Evolutionary conservation across 30 jellyfish, hydroid and myxozoan species (phyloP).

Genomic region (Pelagia noctiluca): DNA sequence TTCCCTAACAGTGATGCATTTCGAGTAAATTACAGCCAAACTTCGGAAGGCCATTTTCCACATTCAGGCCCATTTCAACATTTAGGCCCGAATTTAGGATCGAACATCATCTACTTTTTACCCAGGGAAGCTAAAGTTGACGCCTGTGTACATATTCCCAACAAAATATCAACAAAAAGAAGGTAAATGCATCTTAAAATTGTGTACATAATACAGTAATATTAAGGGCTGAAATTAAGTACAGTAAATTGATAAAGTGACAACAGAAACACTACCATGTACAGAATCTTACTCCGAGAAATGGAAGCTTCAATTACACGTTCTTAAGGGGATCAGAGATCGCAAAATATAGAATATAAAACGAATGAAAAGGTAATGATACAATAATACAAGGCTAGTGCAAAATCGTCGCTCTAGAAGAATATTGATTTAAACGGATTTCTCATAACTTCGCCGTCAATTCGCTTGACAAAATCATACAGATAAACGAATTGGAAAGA

Average conservation of each 20-base stretch:
- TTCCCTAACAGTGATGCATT: too few relatives aligned
- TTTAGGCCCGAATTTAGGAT: too few relatives aligned
- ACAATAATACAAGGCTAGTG: too few relatives aligned
- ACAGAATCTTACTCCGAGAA: neutral
- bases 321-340: neutral
- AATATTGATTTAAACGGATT: too few relatives aligned
- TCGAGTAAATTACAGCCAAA: too few relatives aligned
- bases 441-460: too few relatives aligned
- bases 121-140: neutral
- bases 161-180: neutral
- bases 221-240: neutral
- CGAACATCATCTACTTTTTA: neutral
- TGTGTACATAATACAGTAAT: neutral
- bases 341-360: neutral
- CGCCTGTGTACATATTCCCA: neutral
- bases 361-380: neutral
- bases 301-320: neutral
- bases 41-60: too few relatives aligned
- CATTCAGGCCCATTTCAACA: too few relatives aligned
- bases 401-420: neutral
- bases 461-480: too few relatives aligned
- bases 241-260: neutral
- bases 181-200: neutral
- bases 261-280: constrained; percentile 1
- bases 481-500: too few relatives aligned